These are phyloP conservation scores for Agrenia bidenticulata DNA, from an alignment of 2,888 invertebrate species.

Conservation along the genomic window DNA sequence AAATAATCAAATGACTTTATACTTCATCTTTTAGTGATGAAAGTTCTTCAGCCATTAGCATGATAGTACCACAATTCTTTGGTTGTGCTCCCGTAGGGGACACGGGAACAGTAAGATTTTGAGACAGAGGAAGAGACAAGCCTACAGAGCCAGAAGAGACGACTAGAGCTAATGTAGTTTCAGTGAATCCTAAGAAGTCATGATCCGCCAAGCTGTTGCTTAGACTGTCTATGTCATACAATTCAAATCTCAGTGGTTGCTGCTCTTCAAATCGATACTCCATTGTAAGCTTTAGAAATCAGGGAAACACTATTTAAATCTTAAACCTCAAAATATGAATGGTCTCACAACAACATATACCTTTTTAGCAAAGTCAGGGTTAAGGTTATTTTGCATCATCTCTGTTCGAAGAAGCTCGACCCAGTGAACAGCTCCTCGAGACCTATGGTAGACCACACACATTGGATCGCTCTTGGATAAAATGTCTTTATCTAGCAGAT, in stretches of 20 bases:
- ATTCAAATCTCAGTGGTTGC: conserved; percentile 61
- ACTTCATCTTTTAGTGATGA: conserved; percentile 52
- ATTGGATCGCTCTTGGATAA: conserved; percentile 63
- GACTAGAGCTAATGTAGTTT: conserved; percentile 49
- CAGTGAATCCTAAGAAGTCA: conserved; percentile 60
- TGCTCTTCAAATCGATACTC: conserved; percentile 63
- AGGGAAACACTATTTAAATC: not conserved
- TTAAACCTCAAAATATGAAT: not conserved
- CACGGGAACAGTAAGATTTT: conserved; percentile 23
- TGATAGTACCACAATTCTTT: conserved; percentile 44
- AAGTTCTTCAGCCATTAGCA: conserved; percentile 51
- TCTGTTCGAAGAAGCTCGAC: conserved; percentile 58
- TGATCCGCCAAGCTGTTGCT: conserved; percentile 55
- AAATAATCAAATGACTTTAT: no score
- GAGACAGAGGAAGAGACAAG: conserved; percentile 31
- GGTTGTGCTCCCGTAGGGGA: conserved; percentile 20
- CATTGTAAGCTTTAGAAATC: conserved; percentile 39
- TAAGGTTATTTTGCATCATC: conserved; percentile 58
- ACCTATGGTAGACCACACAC: conserved; percentile 58
- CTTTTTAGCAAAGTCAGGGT: conserved; percentile 62
- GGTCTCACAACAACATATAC: conserved; percentile 54
- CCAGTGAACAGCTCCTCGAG: conserved; percentile 56
- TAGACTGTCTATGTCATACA: conserved; percentile 57
- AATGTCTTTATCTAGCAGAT: conserved; percentile 59
- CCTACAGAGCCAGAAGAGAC: conserved; percentile 47